Conservation (phyloP, 2,797 vertebrate species). For the Gobio occitaniae region DNA sequence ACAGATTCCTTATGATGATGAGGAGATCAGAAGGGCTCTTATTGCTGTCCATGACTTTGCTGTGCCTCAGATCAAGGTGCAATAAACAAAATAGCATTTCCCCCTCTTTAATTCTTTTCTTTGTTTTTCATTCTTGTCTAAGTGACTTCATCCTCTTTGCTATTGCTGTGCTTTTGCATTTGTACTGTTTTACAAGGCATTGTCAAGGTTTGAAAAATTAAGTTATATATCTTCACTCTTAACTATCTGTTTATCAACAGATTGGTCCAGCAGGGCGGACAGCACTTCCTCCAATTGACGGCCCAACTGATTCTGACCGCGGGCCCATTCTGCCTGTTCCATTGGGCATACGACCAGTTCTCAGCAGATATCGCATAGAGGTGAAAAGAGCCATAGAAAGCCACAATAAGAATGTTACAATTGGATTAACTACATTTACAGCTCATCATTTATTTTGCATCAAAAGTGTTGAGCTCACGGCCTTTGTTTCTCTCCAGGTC, state of each 20-base stretch:
- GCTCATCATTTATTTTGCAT: background rate
- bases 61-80: slow-evolving; percentile 81
- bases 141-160: slow-evolving; percentile 25
- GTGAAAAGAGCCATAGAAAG: slow-evolving; percentile 68
- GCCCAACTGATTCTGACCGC: slow-evolving; percentile 85
- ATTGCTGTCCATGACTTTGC: slow-evolving; percentile 81
- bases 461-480: background rate
- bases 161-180: slow-evolving; percentile 9
- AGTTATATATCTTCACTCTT: background rate
- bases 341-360: slow-evolving; percentile 89
- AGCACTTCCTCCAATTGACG: slow-evolving; percentile 88
- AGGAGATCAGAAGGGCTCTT: slow-evolving; percentile 80
- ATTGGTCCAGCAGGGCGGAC: slow-evolving; percentile 89
- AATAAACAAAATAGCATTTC: slow-evolving; percentile 43
- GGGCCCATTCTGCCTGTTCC: slow-evolving; percentile 96
- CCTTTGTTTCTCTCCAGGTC: slow-evolving; percentile 75
- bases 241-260: slow-evolving; percentile 69
- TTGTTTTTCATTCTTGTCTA: slow-evolving; percentile 26
- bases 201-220: background rate
- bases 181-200: slow-evolving; percentile 1
- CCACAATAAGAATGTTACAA: background rate
- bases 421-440: background rate
- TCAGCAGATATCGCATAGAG: slow-evolving; percentile 97
- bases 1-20: slow-evolving; percentile 78
- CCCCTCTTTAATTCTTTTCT: slow-evolving; percentile 13